Conservation (phyloP, 2,888 invertebrate species). For the Eupeodes luniger region DNA sequence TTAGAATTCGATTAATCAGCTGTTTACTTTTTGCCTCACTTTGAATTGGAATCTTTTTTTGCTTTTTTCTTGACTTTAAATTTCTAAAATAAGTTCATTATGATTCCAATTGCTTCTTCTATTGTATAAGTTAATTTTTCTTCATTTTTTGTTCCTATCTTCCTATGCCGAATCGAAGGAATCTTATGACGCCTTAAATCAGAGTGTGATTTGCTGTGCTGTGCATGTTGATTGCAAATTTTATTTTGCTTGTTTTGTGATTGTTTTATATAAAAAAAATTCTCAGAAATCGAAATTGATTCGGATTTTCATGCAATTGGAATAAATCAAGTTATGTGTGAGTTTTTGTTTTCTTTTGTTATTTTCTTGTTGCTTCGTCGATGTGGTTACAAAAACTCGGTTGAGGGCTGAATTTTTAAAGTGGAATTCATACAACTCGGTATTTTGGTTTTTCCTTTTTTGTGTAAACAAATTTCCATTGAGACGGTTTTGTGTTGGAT, state of each 20-base stretch:
- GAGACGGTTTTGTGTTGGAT: not conserved
- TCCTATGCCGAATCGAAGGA: not conserved
- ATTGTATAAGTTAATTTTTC: not conserved
- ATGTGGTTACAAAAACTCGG: not conserved
- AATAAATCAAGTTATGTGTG: not conserved
- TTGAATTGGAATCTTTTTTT: constrained; percentile 39
- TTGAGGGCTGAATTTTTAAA: not conserved
- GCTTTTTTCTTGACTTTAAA: not conserved
- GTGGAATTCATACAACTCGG: not conserved
- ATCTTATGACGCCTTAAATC: not conserved
- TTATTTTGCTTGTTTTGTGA: constrained; percentile 20
- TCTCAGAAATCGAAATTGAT: constrained; percentile 1
- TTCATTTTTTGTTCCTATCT: not conserved
- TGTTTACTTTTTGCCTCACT: constrained; percentile 45
- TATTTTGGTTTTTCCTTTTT: no score
- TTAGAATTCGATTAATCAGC: constrained; percentile 59
- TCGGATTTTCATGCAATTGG: not conserved
- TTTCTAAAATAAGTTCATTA: constrained; percentile 3
- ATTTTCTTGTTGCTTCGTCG: not conserved
- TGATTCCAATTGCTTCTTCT: not conserved
- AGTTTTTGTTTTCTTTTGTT: not conserved
- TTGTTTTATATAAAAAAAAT: not conserved
- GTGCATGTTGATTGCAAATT: constrained; percentile 9
- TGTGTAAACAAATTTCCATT: not conserved
- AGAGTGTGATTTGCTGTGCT: not conserved